Evolutionary conservation across 2,888 invertebrate genomes (phyloP).

Genomic region (Drosophila ustulata): DNA sequence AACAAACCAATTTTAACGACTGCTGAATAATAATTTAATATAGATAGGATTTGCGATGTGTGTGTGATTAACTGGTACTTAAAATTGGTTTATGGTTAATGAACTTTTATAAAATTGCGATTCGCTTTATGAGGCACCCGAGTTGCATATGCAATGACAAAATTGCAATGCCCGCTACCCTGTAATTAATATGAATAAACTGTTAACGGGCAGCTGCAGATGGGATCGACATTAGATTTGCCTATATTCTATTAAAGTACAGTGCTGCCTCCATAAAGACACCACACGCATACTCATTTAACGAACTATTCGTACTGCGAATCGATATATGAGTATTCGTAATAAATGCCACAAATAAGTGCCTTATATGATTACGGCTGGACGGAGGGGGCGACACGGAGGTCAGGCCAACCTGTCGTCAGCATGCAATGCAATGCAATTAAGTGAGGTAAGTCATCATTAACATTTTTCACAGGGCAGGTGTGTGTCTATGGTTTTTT

Average conservation of each 20-base stretch:
- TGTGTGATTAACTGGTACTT: background rate
- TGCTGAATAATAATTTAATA: background rate
- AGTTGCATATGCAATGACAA: background rate
- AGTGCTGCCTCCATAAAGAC: slow-evolving; percentile 17
- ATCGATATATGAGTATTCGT: slow-evolving; percentile 7
- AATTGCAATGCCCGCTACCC: slow-evolving; percentile 1
- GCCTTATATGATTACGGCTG: slow-evolving; percentile 13
- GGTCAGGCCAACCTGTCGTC: slow-evolving; percentile 31
- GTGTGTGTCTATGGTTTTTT: slow-evolving; percentile 46
- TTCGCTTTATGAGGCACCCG: background rate
- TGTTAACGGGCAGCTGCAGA: slow-evolving; percentile 50
- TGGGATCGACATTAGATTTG: slow-evolving; percentile 33
- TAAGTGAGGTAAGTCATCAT: slow-evolving; percentile 55
- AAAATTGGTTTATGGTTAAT: background rate
- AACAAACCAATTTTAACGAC: background rate
- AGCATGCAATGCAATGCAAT: slow-evolving; percentile 53
- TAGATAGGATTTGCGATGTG: background rate
- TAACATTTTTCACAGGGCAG: slow-evolving; percentile 75
- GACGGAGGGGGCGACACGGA: slow-evolving; percentile 16
- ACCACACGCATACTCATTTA: background rate
- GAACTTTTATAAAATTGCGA: background rate
- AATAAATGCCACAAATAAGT: slow-evolving; percentile 24
- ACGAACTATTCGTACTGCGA: slow-evolving; percentile 16
- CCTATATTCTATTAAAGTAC: slow-evolving; percentile 21
- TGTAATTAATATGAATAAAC: slow-evolving; percentile 7